These are phyloP conservation scores for Falco berigora DNA, from an alignment of 2,797 vertebrate species.

Conservation along the genomic window DNA sequence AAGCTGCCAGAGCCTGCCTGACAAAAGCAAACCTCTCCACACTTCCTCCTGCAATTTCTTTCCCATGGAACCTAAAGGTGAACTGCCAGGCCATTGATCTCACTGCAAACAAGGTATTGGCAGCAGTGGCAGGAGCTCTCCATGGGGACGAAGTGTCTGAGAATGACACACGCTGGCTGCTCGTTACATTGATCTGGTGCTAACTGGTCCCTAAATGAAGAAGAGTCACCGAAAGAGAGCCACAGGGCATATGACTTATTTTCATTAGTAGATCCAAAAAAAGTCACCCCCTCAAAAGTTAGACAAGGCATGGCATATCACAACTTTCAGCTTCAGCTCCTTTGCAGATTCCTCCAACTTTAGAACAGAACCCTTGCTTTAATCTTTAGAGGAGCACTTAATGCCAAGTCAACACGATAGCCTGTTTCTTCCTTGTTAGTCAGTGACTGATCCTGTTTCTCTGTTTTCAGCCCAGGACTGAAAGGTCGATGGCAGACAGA, in stretches of 20 bases:
- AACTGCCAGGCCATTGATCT: neutral
- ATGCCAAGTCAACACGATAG: neutral
- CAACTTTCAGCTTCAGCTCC: neutral
- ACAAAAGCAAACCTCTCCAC: neutral
- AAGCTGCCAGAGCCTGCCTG: neutral
- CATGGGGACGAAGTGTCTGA: neutral
- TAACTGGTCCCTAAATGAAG: neutral
- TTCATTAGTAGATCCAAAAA: neutral
- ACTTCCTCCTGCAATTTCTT: neutral
- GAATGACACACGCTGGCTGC: neutral
- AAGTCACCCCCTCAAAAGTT: neutral
- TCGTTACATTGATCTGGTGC: neutral
- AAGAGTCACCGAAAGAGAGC: neutral
- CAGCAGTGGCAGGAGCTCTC: neutral
- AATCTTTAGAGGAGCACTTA: neutral
- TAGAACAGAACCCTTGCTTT: neutral
- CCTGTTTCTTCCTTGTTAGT: neutral
- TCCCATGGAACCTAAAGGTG: neutral
- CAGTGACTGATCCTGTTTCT: neutral
- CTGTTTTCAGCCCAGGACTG: neutral
- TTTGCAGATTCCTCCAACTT: neutral
- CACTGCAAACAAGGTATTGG: neutral
- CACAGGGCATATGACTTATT: neutral
- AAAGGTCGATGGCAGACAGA: neutral
- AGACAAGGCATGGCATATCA: neutral